phyloP scores from a whole-genome alignment of 2,797 vertebrate genomes.

The Apodemus agrarius region DNA sequence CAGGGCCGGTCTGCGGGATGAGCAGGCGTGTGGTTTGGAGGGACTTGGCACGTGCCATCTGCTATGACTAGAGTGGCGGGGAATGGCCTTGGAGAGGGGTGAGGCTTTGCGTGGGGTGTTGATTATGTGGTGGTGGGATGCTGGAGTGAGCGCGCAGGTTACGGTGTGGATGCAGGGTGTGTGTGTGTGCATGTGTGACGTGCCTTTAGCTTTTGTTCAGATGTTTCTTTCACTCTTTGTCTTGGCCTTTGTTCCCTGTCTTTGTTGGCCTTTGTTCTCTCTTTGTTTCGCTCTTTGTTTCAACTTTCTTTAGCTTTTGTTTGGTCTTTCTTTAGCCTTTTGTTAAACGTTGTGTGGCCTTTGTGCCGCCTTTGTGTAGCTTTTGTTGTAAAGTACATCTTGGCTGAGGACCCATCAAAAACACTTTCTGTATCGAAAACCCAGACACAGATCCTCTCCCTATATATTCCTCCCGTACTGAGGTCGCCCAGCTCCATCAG shows the following conservation, averaged over 20 bases:
- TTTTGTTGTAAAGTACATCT: slow-evolving; percentile 81
- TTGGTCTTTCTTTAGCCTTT: slow-evolving; percentile 78
- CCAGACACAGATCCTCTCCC: slow-evolving; percentile 57
- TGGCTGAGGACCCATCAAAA: slow-evolving; percentile 69
- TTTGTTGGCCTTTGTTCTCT: slow-evolving; percentile 75
- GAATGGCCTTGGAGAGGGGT: neutral
- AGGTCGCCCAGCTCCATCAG: neutral
- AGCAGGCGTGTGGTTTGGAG: neutral
- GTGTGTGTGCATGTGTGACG: neutral
- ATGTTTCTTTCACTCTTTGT: slow-evolving; percentile 79
- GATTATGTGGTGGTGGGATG: neutral
- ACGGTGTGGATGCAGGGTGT: neutral
- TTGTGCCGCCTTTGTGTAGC: slow-evolving; percentile 76
- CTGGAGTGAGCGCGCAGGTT: neutral
- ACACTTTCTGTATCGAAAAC: slow-evolving; percentile 76
- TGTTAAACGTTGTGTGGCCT: slow-evolving; percentile 78
- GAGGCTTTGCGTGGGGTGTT: neutral
- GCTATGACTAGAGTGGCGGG: neutral
- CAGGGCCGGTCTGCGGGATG: neutral
- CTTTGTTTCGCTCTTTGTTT: slow-evolving; percentile 80
- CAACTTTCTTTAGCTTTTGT: slow-evolving; percentile 82
- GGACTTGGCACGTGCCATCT: neutral
- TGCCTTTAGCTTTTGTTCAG: slow-evolving; percentile 74
- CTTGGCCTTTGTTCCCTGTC: slow-evolving; percentile 55
- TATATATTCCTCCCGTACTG: slow-evolving; percentile 72